phyloP scores from a whole-genome alignment of 2,888 invertebrate species.

The Cerceris rybyensis region DNA sequence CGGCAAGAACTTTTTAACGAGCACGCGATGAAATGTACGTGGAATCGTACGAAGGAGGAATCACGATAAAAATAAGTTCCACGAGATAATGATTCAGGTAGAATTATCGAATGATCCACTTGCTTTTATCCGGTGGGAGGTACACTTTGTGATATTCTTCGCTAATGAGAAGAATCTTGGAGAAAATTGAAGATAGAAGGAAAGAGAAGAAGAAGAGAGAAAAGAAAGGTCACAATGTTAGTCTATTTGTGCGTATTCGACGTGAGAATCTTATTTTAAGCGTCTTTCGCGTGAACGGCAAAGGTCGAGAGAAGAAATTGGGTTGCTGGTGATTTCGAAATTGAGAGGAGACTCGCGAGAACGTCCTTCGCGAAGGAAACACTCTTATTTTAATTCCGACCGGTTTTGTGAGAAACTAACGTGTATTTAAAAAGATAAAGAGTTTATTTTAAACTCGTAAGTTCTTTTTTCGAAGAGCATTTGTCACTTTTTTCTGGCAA shows the following conservation, averaged over 20 bases:
- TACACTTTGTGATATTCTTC: too few relatives aligned
- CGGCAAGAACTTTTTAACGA: slow-evolving; percentile 56
- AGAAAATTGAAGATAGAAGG: not conserved
- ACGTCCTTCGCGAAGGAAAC: not conserved
- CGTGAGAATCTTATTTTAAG: too few relatives aligned
- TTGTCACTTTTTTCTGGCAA: not conserved
- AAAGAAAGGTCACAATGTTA: too few relatives aligned
- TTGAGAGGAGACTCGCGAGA: not conserved
- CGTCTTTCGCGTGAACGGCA: not conserved
- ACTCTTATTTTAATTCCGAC: not conserved
- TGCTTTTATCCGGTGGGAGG: too few relatives aligned
- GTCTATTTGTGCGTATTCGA: too few relatives aligned
- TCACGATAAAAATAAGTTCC: slow-evolving; percentile 30
- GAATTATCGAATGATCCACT: not conserved
- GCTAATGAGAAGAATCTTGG: not conserved
- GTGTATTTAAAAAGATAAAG: not conserved
- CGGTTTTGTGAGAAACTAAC: too few relatives aligned
- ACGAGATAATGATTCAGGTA: not conserved
- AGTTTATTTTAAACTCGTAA: not conserved
- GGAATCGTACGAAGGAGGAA: slow-evolving; percentile 16
- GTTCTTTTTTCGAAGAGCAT: not conserved
- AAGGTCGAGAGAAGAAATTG: slow-evolving; percentile 1
- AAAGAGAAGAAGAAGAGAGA: not conserved
- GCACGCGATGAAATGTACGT: slow-evolving; percentile 41
- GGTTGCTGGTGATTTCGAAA: not conserved